Evolutionary conservation across 2,113 vertebrate genomes (phyloP).

Genomic region (Corydoras maculifer): DNA sequence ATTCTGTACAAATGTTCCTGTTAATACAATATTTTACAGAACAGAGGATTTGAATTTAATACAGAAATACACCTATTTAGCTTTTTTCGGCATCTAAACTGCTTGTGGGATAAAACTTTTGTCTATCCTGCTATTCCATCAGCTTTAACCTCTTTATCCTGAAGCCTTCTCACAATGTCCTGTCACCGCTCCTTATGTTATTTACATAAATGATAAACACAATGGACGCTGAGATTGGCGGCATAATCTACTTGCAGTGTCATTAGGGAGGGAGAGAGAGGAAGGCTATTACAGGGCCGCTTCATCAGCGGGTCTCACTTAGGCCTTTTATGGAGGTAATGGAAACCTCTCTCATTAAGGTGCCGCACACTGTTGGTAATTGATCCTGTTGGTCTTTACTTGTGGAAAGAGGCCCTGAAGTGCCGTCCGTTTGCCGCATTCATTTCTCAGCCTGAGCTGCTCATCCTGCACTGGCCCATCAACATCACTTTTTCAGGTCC

Average conservation of each 20-base stretch:
- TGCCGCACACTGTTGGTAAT: conserved; percentile 59
- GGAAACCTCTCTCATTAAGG: conserved; percentile 51
- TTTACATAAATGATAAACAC: conserved; percentile 53
- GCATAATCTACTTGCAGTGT: conserved; percentile 51
- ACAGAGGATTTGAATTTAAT: conserved; percentile 3
- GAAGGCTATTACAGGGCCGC: conserved; percentile 40
- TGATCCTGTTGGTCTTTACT: conserved; percentile 65
- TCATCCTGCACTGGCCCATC: conserved; percentile 23
- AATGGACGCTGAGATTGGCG: conserved; percentile 37
- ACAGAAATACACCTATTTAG: conserved; percentile 4
- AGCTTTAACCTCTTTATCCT: conserved; percentile 16
- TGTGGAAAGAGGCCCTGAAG: conserved; percentile 55
- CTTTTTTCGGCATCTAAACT: background rate
- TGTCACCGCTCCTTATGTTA: conserved; percentile 38
- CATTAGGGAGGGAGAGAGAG: conserved; percentile 49
- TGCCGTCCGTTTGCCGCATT: conserved; percentile 66
- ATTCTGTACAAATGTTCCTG: background rate
- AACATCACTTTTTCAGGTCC: conserved; percentile 22
- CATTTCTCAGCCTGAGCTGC: conserved; percentile 60
- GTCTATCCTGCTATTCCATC: background rate
- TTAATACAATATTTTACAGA: background rate
- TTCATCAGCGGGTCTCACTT: conserved; percentile 41
- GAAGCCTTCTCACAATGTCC: conserved; percentile 7
- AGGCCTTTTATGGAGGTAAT: conserved; percentile 47
- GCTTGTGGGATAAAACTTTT: no score